Percentiles rank a stretch among this genome's conserved stretches.
Evolutionary conservation across 1,140 invertebrate genomes (phyloP).

Genomic region (Drosophila pachea): DNA sequence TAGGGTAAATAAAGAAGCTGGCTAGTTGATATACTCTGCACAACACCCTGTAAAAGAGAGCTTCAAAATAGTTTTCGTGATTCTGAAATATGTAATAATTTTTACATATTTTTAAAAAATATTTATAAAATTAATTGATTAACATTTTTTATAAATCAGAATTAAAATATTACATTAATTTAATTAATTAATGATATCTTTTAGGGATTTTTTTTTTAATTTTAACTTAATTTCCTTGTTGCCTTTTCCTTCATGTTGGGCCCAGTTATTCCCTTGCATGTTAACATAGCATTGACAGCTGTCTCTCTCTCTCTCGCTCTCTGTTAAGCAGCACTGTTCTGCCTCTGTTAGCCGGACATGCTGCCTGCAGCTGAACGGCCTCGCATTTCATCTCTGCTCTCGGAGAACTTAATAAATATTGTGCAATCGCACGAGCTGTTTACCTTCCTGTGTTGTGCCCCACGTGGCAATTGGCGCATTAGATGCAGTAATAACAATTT

Average conservation of each 20-base stretch:
- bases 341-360: neutral
- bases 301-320: neutral
- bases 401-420: slow-evolving; percentile 19
- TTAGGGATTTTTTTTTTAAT: neutral
- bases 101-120: too few species aligned
- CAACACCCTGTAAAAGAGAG: neutral
- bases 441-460: neutral
- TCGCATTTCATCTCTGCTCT: neutral
- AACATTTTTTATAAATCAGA: too few species aligned
- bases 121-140: too few species aligned
- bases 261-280: too few species aligned
- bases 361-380: neutral
- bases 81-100: too few species aligned
- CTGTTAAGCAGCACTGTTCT: neutral
- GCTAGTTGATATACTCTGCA: neutral
- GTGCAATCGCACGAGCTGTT: slow-evolving; percentile 24
- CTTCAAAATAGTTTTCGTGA: too few species aligned
- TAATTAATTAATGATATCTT: neutral
- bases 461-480: slow-evolving; percentile 25
- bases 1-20: slow-evolving; percentile 14
- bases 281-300: neutral
- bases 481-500: slow-evolving; percentile 29
- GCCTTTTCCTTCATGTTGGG: neutral
- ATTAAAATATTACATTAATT: too few species aligned
- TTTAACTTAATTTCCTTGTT: neutral